Conservation (phyloP, 2,888 invertebrate species). For the Rhagium mordax region DNA sequence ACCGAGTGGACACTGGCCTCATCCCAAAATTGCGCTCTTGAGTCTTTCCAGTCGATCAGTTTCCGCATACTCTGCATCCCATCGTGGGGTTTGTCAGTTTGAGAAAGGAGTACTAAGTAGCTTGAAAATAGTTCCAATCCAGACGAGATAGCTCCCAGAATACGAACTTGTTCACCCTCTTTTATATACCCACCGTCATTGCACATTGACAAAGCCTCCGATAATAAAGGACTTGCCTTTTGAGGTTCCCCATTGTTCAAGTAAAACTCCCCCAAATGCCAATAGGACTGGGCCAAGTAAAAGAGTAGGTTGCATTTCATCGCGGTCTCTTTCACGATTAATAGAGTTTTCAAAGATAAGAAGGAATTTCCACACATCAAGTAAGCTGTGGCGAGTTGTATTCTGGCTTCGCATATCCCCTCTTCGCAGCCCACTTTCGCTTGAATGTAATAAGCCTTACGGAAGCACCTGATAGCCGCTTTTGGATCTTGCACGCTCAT, state of each 20-base stretch:
- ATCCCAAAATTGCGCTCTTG: slow-evolving; percentile 55
- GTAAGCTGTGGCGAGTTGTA: slow-evolving; percentile 73
- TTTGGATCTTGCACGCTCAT: slow-evolving; percentile 70
- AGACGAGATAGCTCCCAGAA: slow-evolving; percentile 63
- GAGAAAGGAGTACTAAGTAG: slow-evolving; percentile 55
- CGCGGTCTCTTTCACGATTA: slow-evolving; percentile 56
- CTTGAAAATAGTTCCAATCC: slow-evolving; percentile 61
- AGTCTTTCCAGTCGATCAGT: slow-evolving; percentile 62
- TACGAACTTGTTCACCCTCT: slow-evolving; percentile 61
- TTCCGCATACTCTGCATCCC: slow-evolving; percentile 52
- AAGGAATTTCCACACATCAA: slow-evolving; percentile 67
- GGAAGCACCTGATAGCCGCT: slow-evolving; percentile 71
- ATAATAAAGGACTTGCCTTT: slow-evolving; percentile 61
- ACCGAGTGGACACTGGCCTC: slow-evolving; percentile 6
- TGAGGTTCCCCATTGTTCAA: slow-evolving; percentile 58
- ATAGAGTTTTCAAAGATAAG: slow-evolving; percentile 57
- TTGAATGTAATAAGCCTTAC: slow-evolving; percentile 70
- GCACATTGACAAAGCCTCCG: slow-evolving; percentile 62
- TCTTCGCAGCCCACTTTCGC: slow-evolving; percentile 65
- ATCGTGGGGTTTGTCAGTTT: slow-evolving; percentile 42
- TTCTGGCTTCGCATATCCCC: slow-evolving; percentile 72
- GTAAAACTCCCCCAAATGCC: slow-evolving; percentile 66
- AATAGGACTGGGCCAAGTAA: slow-evolving; percentile 63
- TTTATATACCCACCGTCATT: slow-evolving; percentile 51
- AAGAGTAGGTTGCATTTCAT: slow-evolving; percentile 56